Base-by-base conservation (phyloP, 2,888 invertebrate species). In the Heteropelma amictum region DNA sequence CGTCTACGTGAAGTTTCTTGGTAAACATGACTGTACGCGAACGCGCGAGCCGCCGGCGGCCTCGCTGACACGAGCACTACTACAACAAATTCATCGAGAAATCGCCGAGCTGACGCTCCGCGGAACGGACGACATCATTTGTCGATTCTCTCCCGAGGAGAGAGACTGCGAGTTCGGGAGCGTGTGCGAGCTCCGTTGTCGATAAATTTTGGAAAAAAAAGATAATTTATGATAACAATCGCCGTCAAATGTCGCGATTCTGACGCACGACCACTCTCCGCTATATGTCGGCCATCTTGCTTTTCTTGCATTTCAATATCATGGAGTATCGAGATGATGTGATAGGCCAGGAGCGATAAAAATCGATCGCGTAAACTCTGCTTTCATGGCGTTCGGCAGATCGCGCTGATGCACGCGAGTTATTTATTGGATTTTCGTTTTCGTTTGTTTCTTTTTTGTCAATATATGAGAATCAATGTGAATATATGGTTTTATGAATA, bases 1-100 rank as follows among this genome's bases (percentile, higher is more conserved):
- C 94, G 92, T 98, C 98, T 87, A 96, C 95, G 90, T 96, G 95
- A 85, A 95, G 94, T 92, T 97, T 97, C 91, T 97, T 98, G 86
- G 96, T 96, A 92, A 97, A 98, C 97, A 97, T 98, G 86, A 69
- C 83, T 83, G 78, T 83, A 79, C 82, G 82, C 84, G 83, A 82
- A 85, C 85, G 79, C 82, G 82, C 84, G 83, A 82, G 86, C 85
- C 86, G 87, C 84, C 85, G 84, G 81, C 84, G 86, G 86, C 83
- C 83, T 81, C 84, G 79, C 79, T 70, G 75, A 81, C 79, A 82
- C 54, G 38, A 38, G 77, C 7, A 17, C 10, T 14, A 58, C 68
- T 68, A 80, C 80, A n/a, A n/a, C n/a, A 82, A 77, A 81, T 82
- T 82, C 84, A 85, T 86, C 82, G 81, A 84, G 77, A 72, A 75